Percentiles rank a stretch among this genome's conserved stretches.
Evolutionary conservation across 2,113 vertebrate genomes (phyloP).

Genomic region (Perca fluviatilis): DNA sequence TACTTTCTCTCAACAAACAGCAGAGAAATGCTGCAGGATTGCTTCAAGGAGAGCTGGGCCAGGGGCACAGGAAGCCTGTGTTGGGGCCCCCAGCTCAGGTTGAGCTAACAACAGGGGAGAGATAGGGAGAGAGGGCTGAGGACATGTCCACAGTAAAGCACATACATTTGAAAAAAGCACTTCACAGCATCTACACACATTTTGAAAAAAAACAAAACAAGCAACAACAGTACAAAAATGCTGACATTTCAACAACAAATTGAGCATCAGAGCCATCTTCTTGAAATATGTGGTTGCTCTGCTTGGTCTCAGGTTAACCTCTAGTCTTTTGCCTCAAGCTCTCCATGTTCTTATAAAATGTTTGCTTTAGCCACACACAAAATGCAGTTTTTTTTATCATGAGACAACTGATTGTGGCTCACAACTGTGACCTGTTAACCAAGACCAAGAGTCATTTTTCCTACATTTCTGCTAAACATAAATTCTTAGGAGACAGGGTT

Average conservation of each 20-base stretch:
- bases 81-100: slow-evolving; percentile 46
- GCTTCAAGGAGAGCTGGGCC: slow-evolving; percentile 63
- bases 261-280: background rate
- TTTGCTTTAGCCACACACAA: background rate
- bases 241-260: background rate
- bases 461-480: background rate
- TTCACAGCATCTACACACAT: slow-evolving; percentile 1
- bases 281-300: background rate
- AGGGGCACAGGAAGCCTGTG: slow-evolving; percentile 44
- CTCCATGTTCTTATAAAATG: background rate
- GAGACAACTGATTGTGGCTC: background rate
- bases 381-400: background rate
- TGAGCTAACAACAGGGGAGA: slow-evolving; percentile 50
- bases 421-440: background rate
- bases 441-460: background rate
- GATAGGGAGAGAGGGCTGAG: background rate
- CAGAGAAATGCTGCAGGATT: slow-evolving; percentile 67
- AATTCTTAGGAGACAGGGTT: background rate
- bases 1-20: slow-evolving; percentile 73
- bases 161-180: background rate
- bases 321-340: background rate
- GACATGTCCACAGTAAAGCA: background rate
- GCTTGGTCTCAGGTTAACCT: background rate
- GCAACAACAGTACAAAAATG: background rate
- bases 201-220: background rate